Evolutionary conservation across 2,888 invertebrate species (phyloP).

Genomic region (Stramonita haemastoma): DNA sequence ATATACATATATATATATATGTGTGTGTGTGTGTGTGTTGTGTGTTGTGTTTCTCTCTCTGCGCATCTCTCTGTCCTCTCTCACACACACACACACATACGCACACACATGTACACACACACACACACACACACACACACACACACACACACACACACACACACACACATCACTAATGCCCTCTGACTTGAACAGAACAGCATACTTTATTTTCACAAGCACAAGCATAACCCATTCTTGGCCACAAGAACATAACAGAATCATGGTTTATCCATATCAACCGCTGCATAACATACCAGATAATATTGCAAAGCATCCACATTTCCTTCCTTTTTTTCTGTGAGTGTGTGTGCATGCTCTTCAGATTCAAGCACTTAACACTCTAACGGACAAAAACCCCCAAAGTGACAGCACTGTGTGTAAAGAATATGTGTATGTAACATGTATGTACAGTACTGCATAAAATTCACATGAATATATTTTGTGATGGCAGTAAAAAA

Average conservation of each 20-base stretch:
- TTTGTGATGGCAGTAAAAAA: too few species aligned
- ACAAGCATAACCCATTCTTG: conserved; percentile 8
- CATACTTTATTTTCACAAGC: neutral
- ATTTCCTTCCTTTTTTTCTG: too few species aligned
- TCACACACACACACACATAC: conserved; percentile 21
- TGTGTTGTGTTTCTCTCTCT: neutral
- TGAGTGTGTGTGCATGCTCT: too few species aligned
- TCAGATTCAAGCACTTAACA: too few species aligned
- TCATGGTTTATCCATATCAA: neutral
- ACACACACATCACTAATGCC: neutral
- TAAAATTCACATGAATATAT: too few species aligned
- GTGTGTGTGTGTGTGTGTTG: neutral
- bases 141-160: neutral
- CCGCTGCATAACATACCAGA: neutral
- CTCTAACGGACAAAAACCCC: too few species aligned
- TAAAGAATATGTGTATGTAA: too few species aligned
- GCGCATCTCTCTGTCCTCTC: too few species aligned
- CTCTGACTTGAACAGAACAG: neutral
- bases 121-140: neutral
- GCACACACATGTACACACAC: conserved; percentile 13
- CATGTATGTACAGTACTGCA: too few species aligned
- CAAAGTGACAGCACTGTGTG: too few species aligned
- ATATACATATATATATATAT: neutral
- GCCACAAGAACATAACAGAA: neutral
- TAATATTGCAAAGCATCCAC: neutral